phyloP scores from a whole-genome alignment of 2,797 vertebrate species.

The Aeoliscus strigatus region DNA sequence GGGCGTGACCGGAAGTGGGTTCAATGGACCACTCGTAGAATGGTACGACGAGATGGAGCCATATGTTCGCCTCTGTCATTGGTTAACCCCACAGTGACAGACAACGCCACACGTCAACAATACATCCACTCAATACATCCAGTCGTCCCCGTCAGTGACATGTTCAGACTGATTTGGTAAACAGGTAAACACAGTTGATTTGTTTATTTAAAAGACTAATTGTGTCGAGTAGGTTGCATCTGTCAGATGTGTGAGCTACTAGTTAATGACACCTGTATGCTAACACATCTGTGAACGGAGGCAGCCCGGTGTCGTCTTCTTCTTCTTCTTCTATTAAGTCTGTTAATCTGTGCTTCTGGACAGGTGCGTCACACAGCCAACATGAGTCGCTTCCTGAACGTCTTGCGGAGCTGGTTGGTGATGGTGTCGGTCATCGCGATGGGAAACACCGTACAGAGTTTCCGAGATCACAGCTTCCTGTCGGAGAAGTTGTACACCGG shows the following conservation, averaged over 20 bases:
- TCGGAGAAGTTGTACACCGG: conserved; percentile 95
- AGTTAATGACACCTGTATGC: too few species aligned
- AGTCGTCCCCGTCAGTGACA: too few species aligned
- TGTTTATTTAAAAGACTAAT: too few species aligned
- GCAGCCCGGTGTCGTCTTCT: too few species aligned
- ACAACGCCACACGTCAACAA: too few species aligned
- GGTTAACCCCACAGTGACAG: conserved; percentile 31
- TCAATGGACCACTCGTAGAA: conserved; percentile 34
- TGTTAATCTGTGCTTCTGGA: background rate
- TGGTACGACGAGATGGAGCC: conserved; percentile 54
- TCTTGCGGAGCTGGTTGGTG: conserved; percentile 91
- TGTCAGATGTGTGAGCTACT: too few species aligned
- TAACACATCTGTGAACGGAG: too few species aligned
- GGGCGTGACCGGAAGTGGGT: conserved; percentile 33
- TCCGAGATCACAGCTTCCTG: conserved; percentile 91
- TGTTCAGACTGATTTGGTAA: too few species aligned
- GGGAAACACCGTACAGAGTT: conserved; percentile 93
- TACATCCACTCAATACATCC: too few species aligned
- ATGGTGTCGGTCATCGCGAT: conserved; percentile 91
- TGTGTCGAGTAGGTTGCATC: too few species aligned
- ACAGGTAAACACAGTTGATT: too few species aligned
- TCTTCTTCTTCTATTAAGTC: too few species aligned
- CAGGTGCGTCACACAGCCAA: conserved; percentile 33
- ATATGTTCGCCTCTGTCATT: conserved; percentile 48
- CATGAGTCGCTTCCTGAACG: conserved; percentile 92